These are phyloP conservation scores for Basileuterus tristriatus DNA, from an alignment of 2,797 vertebrate genomes.

Conservation along the genomic window DNA sequence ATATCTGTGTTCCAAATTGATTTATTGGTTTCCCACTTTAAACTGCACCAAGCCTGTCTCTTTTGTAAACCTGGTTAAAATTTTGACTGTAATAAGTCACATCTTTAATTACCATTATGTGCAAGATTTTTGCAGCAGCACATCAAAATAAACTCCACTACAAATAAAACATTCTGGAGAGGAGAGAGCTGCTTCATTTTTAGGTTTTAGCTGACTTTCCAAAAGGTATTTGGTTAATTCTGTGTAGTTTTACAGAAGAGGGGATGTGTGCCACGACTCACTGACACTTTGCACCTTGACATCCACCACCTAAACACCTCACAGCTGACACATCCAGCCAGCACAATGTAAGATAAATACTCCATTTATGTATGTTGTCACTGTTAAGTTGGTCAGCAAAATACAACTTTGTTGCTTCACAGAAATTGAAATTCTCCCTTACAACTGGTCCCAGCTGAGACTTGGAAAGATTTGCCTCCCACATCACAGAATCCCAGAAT, in stretches of 20 bases:
- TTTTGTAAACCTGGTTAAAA: background rate
- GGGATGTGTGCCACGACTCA: background rate
- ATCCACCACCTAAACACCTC: background rate
- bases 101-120: background rate
- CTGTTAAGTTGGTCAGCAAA: background rate
- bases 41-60: background rate
- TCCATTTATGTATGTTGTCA: background rate
- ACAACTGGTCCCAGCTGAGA: background rate
- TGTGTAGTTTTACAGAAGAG: background rate
- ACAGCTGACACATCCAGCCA: background rate
- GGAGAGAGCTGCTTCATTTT: background rate
- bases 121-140: background rate
- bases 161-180: background rate
- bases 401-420: background rate
- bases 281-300: background rate
- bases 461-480: background rate
- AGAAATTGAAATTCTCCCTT: background rate
- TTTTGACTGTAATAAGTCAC: background rate
- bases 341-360: background rate
- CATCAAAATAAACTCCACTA: background rate
- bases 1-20: background rate
- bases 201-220: background rate
- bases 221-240: background rate
- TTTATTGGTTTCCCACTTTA: background rate
- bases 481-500: background rate